Evolutionary conservation across 2,888 invertebrate species (phyloP), one percentile per base, ranked within the genome.

Genomic region (Tetrapedia diversipes): DNA sequence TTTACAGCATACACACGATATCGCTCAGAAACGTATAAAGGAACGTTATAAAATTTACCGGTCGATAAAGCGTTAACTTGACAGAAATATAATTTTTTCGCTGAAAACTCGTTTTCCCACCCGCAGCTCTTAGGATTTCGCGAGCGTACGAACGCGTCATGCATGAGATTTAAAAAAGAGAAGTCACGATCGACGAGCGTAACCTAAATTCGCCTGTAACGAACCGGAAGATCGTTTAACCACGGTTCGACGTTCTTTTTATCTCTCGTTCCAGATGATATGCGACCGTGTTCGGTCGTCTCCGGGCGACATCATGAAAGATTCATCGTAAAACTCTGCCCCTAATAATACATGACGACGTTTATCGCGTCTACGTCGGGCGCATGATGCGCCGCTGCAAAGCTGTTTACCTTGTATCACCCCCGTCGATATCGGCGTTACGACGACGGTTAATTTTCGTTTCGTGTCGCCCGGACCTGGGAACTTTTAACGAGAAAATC

Each of bases 401-500:
- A 59, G 32, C 43, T 43, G 57, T 71, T 71, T 71, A 68, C 34
- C 51, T 32, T 29, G 47, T 24, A 39, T 34, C 69, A 22, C 39
- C 8, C n/a, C 51, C 34, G 41, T 43, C 56, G 57, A 43, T 59
- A 51, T 57, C 57, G 49, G 39, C 27, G 70, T 41, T 49, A 29
- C 39, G 72, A 56, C 11, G 61, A 71, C 54, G 49, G 37, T 39
- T 59, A 56, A 56, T 64, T 72, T 54, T 37, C 56, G 41, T 63
- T 43, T 51, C 63, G 32, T 32, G 16, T 19, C 49, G 32, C 41
- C 49, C 22, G 37, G n/a, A 54, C 56, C 34, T 10, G n/a, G n/a
- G 51, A 68, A 69, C 45, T 69, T 69, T 71, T 71, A 68, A 71
- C 69, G 57, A 71, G 71, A 59, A 53, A 71, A 59, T 51, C n/a